Conservation (phyloP, 2,888 invertebrate genomes). For the Limnephilus auricula region DNA sequence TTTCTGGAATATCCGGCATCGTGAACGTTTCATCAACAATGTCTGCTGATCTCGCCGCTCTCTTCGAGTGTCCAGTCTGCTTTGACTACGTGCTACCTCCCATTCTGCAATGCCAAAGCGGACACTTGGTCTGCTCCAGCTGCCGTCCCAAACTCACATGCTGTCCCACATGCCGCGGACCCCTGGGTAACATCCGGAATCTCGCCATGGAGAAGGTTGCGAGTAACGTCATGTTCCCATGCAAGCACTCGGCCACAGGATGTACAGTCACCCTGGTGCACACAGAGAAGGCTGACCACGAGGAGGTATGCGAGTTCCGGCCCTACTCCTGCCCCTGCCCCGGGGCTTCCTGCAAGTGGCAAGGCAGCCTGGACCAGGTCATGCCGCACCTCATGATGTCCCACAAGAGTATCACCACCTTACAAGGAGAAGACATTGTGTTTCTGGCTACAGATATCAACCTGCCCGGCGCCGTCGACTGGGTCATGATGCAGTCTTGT, state of each 20-base stretch:
- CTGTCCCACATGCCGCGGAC: constrained; percentile 98
- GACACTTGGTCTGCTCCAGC: constrained; percentile 98
- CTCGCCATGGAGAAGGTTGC: constrained; percentile 99
- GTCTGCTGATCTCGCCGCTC: constrained; percentile 92
- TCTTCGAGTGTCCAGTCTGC: constrained; percentile 98
- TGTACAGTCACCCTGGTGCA: constrained; percentile 94
- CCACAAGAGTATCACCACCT: constrained; percentile 98
- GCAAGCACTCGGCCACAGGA: constrained; percentile 97
- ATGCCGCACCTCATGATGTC: constrained; percentile 99
- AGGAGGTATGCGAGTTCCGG: constrained; percentile 98
- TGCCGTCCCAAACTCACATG: constrained; percentile 97
- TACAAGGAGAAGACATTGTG: constrained; percentile 99
- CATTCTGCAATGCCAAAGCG: constrained; percentile 98
- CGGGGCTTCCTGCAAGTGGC: constrained; percentile 99
- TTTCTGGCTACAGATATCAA: constrained; percentile 99
- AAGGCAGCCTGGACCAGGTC: constrained; percentile 97
- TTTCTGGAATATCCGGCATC: constrained; percentile 56
- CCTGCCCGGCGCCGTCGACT: constrained; percentile 98
- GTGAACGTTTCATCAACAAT: constrained; percentile 77
- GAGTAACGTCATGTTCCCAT: constrained; percentile 98
- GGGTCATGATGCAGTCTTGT: constrained; percentile 99
- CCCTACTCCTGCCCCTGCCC: constrained; percentile 99
- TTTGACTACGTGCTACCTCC: constrained; percentile 99
- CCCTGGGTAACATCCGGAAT: constrained; percentile 97
- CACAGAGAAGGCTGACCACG: constrained; percentile 99